Base-by-base conservation (phyloP, 2,797 vertebrate genomes). In the Crax fasciolata region DNA sequence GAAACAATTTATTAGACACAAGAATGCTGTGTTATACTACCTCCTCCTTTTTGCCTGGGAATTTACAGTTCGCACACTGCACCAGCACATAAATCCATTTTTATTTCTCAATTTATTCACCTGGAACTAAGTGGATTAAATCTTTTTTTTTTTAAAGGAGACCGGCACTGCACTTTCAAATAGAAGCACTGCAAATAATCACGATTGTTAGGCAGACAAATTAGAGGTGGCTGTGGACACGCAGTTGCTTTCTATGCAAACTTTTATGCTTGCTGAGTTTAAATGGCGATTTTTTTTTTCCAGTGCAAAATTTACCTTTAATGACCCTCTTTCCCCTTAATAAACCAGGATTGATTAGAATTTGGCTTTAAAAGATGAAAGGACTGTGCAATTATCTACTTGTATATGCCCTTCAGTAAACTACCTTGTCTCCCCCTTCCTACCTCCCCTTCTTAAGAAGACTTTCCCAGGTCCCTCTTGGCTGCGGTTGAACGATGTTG, bases 401-500 rank as follows among this genome's bases (percentile, higher is more conserved):
- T 96, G 95, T 93, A 93, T 93, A 79, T 95, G 96, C 97, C 96
- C 97, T 97, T 97, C 96, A 98, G 94, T 97, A 98, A 97, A 98
- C 96, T 97, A 98, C 98, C 98, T 98, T 98, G 97, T 90, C 91
- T 97, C 95, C 97, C 95, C 96, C 94, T 95, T 94, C 95, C 97
- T 96, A 95, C 93, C 96, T 97, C 97, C 96, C 96, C 96, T 96
- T 97, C 98, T 98, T 98, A 98, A 98, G 97, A 98, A 98, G 98
- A 98, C 98, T 98, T 98, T 98, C 98, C 98, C 98, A 98, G 98
- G 98, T 98, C 98, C 97, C 97, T 98, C 98, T 98, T 98, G 99
- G 99, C 98, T 98, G 98, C 98, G 97, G 98, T 98, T 98, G 97
- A 98, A 98, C 98, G 98, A 97, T 98, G 98, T 99, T 99, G 99